Conservation (phyloP, 2,888 invertebrate species). For the Brachynemurus nebulosus region DNA sequence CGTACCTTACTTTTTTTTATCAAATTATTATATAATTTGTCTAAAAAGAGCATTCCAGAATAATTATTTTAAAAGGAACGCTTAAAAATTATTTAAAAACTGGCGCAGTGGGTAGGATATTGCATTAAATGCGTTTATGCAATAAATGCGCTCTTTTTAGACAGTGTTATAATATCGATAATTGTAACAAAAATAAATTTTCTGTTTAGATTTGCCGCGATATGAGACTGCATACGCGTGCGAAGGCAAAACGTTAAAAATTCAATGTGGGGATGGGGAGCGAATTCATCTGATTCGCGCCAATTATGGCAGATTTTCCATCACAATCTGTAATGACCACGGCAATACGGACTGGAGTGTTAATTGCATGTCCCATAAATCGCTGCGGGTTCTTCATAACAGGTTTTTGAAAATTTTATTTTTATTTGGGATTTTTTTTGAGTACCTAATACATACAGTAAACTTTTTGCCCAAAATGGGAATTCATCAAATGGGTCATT, state of each 20-base stretch:
- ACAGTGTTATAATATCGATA: too few species aligned
- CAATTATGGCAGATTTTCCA: slow-evolving; percentile 89
- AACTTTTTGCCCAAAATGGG: too few species aligned
- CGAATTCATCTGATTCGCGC: slow-evolving; percentile 84
- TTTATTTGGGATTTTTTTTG: too few species aligned
- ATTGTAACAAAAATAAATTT: too few species aligned
- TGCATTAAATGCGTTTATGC: too few species aligned
- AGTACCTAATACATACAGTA: too few species aligned
- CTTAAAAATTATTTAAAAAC: too few species aligned
- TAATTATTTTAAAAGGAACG: too few species aligned
- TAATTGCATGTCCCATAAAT: slow-evolving; percentile 86
- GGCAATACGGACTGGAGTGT: slow-evolving; percentile 95
- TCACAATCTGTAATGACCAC: slow-evolving; percentile 91
- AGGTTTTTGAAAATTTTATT: slow-evolving; percentile 43
- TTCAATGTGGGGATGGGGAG: slow-evolving; percentile 79
- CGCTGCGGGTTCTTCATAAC: slow-evolving; percentile 74
- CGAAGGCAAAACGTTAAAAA: slow-evolving; percentile 79
- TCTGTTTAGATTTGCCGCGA: slow-evolving; percentile 59
- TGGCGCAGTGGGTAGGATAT: too few species aligned
- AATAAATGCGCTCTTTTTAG: too few species aligned
- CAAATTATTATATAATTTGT: slow-evolving; percentile 15
- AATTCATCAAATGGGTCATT: too few species aligned
- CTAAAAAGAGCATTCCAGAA: too few species aligned
- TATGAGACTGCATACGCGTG: slow-evolving; percentile 90
- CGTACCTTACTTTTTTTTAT: slow-evolving; percentile 11